Base-by-base conservation (phyloP, 1,140 invertebrate genomes). In the Laupala kohalensis region DNA sequence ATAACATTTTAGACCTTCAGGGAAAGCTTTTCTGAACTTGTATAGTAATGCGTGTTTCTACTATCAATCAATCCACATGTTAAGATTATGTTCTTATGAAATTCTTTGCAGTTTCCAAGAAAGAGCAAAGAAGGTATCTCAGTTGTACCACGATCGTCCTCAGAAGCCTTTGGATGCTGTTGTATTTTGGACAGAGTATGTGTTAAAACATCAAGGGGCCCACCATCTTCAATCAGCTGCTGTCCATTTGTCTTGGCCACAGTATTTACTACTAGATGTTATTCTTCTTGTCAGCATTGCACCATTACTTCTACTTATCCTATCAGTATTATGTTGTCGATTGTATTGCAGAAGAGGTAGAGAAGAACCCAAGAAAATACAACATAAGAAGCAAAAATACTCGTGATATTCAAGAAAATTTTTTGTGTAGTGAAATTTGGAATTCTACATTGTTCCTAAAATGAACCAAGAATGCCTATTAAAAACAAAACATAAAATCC, bases 121-220 rank as follows among this genome's bases (percentile, higher is more conserved):
- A 12, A 27, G 29, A 23, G 67, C 28, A 6, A 5, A 27, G 9
- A 3, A n/a, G 19, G 5, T 68, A 24, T 68, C 67, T 13, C 27
- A 23, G 29, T 13, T 23, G 23, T 68, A 29, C 28, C 67, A 6
- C 2, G 78, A 79, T 72, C 65, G 72, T 5, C 76, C 74, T 19
- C 37, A 72, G 64, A 73, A n/a, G 25, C 79, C 84, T 0, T 75
- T 86, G 65, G 81, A 87, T 19, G 82, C 80, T 26, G 85, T 85
- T 6, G 74, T 87, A 53, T 88, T 82, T 74, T 89, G 87, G 87
- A 84, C 84, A 5, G 86, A 89, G 73, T 87, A 84, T 73, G 86
- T 86, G 4, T 85, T 87, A 3, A 78, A 84, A 9, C 81, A 89
- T 75, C 81, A 82, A 67, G 87, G 80, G 74, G 87, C 83, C 28